Conservation (phyloP, 2,888 invertebrate species). For the Machimus rusticus region DNA sequence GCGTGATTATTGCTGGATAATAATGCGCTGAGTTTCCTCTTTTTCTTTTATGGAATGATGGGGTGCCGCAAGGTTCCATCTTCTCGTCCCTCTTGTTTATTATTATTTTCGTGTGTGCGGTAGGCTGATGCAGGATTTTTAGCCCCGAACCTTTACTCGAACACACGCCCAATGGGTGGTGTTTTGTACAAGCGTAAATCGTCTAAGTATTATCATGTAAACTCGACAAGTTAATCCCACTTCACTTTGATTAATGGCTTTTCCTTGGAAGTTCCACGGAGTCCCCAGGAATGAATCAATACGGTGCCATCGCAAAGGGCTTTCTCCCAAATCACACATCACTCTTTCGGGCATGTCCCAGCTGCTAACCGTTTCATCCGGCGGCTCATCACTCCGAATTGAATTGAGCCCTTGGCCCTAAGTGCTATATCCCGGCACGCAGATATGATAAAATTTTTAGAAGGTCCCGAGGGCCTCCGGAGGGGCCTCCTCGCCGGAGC, state of each 20-base stretch:
- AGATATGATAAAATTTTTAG: neutral
- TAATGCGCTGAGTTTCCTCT: neutral
- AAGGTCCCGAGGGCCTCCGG: neutral
- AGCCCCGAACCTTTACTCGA: neutral
- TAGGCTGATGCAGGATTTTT: neutral
- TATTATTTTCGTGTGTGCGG: neutral
- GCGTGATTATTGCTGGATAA: neutral
- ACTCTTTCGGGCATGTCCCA: neutral
- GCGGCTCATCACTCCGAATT: neutral
- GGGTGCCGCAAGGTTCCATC: neutral
- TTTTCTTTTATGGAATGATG: neutral
- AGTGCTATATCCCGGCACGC: neutral
- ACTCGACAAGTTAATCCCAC: neutral
- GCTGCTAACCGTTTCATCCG: neutral
- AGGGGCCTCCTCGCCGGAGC: neutral
- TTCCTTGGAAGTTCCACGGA: neutral
- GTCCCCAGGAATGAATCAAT: neutral
- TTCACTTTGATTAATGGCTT: neutral
- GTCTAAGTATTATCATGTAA: neutral
- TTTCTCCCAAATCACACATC: neutral
- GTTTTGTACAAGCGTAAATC: neutral
- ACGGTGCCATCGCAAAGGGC: neutral
- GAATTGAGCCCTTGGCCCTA: neutral
- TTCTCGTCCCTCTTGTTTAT: neutral
- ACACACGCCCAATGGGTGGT: neutral